phyloP scores from a whole-genome alignment of 2,888 invertebrate species.

The Hymenopus coronatus region DNA sequence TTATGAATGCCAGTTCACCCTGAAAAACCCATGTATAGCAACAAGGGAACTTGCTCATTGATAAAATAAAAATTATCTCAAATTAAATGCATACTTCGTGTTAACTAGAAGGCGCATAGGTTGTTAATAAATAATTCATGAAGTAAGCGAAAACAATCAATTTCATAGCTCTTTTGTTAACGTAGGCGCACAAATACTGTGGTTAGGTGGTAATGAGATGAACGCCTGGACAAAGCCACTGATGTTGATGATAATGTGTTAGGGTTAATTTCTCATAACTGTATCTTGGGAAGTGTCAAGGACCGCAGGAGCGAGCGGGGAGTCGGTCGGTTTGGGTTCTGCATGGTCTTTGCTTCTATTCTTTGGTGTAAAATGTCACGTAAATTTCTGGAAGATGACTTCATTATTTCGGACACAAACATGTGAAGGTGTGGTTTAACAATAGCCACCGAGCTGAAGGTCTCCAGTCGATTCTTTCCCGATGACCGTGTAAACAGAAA shows the following conservation, averaged over 20 bases:
- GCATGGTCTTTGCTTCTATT: too few relatives aligned
- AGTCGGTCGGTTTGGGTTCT: background rate
- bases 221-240: background rate
- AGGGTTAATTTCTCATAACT: background rate
- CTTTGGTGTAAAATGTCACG: background rate
- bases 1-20: too few relatives aligned
- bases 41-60: too few relatives aligned
- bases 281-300: background rate
- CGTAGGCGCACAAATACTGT: background rate
- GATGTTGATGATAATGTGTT: background rate
- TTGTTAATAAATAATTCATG: background rate
- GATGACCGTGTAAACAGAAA: background rate
- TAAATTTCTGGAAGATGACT: background rate
- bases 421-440: background rate
- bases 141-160: background rate
- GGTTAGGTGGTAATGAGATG: background rate
- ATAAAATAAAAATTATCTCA: too few relatives aligned
- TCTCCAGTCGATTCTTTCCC: background rate
- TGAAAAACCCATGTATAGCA: too few relatives aligned
- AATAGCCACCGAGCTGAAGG: background rate
- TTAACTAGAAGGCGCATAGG: too few relatives aligned
- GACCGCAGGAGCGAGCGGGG: background rate
- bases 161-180: background rate
- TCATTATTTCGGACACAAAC: background rate
- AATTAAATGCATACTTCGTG: too few relatives aligned